Evolutionary conservation across 1,140 invertebrate species (phyloP).

Genomic region (Euschistus heros): DNA sequence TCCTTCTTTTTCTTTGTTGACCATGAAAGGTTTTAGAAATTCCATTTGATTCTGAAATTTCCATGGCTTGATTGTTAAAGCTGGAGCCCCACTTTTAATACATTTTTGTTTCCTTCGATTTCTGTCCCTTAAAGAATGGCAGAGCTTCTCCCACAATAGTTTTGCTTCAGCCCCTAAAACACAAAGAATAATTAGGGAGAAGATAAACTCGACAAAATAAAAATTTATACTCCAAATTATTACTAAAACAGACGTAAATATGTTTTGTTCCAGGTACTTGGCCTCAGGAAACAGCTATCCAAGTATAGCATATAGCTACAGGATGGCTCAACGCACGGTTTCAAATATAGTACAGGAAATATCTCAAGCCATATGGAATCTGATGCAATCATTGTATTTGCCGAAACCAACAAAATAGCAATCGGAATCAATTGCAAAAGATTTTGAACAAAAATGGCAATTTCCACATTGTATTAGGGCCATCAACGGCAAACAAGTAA

Average conservation of each 20-base stretch:
- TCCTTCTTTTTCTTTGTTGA: constrained; percentile 5
- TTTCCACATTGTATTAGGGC: too few relatives aligned
- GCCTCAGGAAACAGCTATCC: constrained; percentile 25
- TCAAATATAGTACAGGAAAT: constrained; percentile 28
- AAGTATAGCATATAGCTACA: constrained; percentile 27
- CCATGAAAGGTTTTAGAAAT: too few relatives aligned
- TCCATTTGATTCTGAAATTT: too few relatives aligned
- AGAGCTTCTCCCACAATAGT: constrained; percentile 24
- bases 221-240: too few relatives aligned
- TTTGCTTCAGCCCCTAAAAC: constrained; percentile 26
- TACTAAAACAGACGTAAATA: too few relatives aligned
- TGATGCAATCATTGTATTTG: too few relatives aligned
- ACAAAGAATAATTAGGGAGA: too few relatives aligned
- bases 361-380: constrained; percentile 27
- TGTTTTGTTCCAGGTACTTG: constrained; percentile 29
- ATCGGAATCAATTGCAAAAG: constrained; percentile 38
- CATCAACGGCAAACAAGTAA: constrained; percentile 35
- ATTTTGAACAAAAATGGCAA: too few relatives aligned
- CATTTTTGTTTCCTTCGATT: constrained; percentile 23
- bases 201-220: too few relatives aligned
- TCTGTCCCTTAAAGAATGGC: constrained; percentile 24
- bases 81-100: too few relatives aligned
- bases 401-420: constrained; percentile 26
- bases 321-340: constrained; percentile 30
- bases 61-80: too few relatives aligned